Conservation (phyloP, 2,888 invertebrate genomes). For the Branchipolynoe longqiensis region DNA sequence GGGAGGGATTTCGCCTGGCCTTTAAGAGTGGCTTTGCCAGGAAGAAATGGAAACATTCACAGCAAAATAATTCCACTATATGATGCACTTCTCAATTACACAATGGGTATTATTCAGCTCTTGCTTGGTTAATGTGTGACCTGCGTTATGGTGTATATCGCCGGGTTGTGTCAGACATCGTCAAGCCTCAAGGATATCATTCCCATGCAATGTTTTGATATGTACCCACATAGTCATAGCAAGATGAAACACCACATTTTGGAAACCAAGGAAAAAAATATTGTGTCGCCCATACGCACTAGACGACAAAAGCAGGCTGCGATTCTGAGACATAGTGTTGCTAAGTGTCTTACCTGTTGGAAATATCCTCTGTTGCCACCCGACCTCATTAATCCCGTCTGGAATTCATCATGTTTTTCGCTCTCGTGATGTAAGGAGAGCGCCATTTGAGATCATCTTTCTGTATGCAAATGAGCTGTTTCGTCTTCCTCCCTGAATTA, state of each 20-base stretch:
- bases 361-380: conserved; percentile 39
- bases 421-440: conserved; percentile 61
- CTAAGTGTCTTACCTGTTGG: conserved; percentile 56
- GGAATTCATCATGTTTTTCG: conserved; percentile 60
- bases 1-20: not conserved
- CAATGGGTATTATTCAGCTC: not conserved
- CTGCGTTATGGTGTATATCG: not conserved
- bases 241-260: conserved; percentile 53
- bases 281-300: not conserved
- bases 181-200: conserved; percentile 13
- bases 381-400: conserved; percentile 53
- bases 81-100: not conserved
- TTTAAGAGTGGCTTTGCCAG: not conserved
- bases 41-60: not conserved
- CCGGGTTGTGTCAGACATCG: not conserved
- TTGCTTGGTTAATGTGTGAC: not conserved
- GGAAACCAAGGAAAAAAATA: conserved; percentile 52
- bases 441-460: conserved; percentile 63
- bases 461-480: conserved; percentile 59
- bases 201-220: conserved; percentile 46
- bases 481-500: conserved; percentile 55
- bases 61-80: conserved; percentile 6
- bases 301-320: not conserved
- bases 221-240: conserved; percentile 38
- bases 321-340: not conserved